Conservation (phyloP, 30 jellyfish, hydroid and myxozoan species). For the Aurelia sp. region DNA sequence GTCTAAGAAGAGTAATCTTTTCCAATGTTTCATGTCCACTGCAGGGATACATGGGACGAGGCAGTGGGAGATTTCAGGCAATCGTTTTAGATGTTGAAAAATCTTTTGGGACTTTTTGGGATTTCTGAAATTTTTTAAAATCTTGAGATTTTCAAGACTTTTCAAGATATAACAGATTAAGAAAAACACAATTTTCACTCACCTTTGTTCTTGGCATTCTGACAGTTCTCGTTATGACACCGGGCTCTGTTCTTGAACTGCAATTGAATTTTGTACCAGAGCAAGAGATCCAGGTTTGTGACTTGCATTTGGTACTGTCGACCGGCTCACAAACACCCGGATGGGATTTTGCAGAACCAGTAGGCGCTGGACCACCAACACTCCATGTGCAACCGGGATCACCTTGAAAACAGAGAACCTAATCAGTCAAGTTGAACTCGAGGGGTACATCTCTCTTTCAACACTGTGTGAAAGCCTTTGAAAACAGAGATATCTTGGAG, state of each 20-base stretch:
- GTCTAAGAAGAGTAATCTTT: too few species aligned
- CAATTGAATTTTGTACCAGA: constrained; percentile 46
- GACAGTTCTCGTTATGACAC: constrained; percentile 13
- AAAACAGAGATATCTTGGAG: too few species aligned
- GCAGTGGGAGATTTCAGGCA: too few species aligned
- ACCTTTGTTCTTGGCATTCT: constrained; percentile 47
- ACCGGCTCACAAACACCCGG: constrained; percentile 89
- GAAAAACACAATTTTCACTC: neutral
- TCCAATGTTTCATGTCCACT: too few species aligned
- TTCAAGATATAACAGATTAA: too few species aligned
- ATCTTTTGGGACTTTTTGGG: too few species aligned
- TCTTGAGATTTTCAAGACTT: neutral
- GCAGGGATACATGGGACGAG: too few species aligned
- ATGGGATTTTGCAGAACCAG: constrained; percentile 32
- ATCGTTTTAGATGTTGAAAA: too few species aligned
- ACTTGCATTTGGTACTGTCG: constrained; percentile 68
- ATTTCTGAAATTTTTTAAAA: neutral
- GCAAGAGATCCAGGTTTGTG: constrained; percentile 70
- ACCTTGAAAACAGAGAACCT: constrained; percentile 14
- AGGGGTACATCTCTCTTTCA: too few species aligned
- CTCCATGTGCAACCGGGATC: constrained; percentile 79
- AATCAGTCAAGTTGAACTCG: too few species aligned
- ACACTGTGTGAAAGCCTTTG: too few species aligned
- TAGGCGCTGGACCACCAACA: constrained; percentile 35
- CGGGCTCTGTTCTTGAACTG: constrained; percentile 43